Evolutionary conservation across 2,113 vertebrate genomes (phyloP), one percentile per base, ranked within the genome.

Genomic region (Aythya baeri): DNA sequence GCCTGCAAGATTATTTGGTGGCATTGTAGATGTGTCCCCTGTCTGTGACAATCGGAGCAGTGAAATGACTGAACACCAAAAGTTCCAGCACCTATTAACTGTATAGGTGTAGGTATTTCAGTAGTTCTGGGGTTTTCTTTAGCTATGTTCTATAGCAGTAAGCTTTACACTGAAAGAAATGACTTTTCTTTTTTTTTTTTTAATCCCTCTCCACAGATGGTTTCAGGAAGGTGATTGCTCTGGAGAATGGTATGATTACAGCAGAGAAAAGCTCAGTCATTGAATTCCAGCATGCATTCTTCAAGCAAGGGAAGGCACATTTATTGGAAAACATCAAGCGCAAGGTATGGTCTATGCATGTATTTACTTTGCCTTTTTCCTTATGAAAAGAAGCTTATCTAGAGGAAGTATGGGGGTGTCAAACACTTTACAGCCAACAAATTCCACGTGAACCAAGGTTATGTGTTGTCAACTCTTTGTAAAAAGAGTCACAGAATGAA

Each of bases 261-360:
- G 81, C 84, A 44, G 96, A 96, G 38, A 97, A 96, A n/a, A 94
- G 75, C 49, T 72, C 89, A 9, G 43, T 83, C 58, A 97, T 97
- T 79, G 97, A 98, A 88, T 98, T 98, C 77, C 98, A 98, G 62
- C 98, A 98, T 49, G 91, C 96, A 31, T 97, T 96, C 83, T 98
- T 98, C 97, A 97, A 97, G 91, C 97, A 93, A 82, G 97, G 97
- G 20, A 97, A 94, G 46, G 77, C 95, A 20, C 94, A 89, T 44
- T 87, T 98, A 44, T 83, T 98, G 89, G 97, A 95, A 44, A 97
- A 97, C 79, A 98, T 98, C 92, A 98, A 98, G 73, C 96, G 97
- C 41, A 98, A 98, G 97, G 98, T 98, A 98, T 7, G 38, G 49
- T 77, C 4, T 17, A 9, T 58, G 49, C 65, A 15, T 27, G 9